These are phyloP conservation scores for Campopleginae sp. DNA, from an alignment of 2,888 invertebrate genomes.

Conservation along the genomic window DNA sequence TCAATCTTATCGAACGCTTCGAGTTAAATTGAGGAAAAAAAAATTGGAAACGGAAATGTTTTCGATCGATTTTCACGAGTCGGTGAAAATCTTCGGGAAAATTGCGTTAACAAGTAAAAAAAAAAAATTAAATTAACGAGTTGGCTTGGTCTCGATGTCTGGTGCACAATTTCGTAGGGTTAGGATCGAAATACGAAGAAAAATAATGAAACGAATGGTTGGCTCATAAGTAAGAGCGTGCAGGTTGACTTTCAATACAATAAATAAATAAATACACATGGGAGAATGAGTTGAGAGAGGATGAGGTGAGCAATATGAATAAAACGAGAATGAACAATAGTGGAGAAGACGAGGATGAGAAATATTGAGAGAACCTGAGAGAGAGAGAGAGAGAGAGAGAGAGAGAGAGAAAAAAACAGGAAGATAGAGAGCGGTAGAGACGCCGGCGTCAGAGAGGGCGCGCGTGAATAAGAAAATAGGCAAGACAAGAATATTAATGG, in stretches of 20 bases:
- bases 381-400: too few relatives aligned
- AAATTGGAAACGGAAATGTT: too few relatives aligned
- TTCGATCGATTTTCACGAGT: too few relatives aligned
- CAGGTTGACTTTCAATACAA: conserved; percentile 8
- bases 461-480: conserved; percentile 58
- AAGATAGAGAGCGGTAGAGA: conserved; percentile 22
- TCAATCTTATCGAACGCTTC: too few relatives aligned
- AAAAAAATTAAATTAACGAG: neutral
- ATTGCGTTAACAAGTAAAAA: too few relatives aligned
- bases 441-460: conserved; percentile 62
- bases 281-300: conserved; percentile 27
- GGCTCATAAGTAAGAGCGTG: neutral
- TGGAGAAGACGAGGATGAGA: conserved; percentile 20
- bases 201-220: neutral
- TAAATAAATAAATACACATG: conserved; percentile 9
- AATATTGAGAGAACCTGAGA: conserved; percentile 33
- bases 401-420: conserved; percentile 17
- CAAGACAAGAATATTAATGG: conserved; percentile 62
- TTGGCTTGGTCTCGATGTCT: neutral
- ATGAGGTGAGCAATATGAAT: conserved; percentile 38
- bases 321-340: conserved; percentile 8
- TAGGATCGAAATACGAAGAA: neutral
- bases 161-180: neutral
- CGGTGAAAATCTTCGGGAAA: too few relatives aligned
- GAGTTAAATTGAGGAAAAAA: too few relatives aligned